Percentiles rank a stretch among this genome's conserved stretches.
These are phyloP conservation scores for Sclerurus mexicanus DNA, from an alignment of 2,113 vertebrate species.

Conservation along the genomic window DNA sequence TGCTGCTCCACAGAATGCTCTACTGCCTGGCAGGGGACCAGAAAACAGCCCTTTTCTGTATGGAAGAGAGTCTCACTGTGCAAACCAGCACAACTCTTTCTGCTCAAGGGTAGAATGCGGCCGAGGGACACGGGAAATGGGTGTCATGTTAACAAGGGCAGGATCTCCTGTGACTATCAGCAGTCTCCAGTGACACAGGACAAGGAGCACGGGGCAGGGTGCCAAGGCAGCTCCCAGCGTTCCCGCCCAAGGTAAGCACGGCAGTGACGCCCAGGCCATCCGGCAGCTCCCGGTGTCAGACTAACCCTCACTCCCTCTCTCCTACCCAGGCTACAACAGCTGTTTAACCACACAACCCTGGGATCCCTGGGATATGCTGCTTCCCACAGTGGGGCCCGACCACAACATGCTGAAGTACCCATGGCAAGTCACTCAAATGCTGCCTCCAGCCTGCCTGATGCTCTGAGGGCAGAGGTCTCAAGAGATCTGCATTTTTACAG, in stretches of 20 bases:
- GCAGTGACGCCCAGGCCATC: fast-evolving
- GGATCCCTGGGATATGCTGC: neutral
- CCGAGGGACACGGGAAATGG: neutral
- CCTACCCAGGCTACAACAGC: fast-evolving
- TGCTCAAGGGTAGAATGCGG: neutral
- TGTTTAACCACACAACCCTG: neutral
- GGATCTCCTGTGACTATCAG: neutral
- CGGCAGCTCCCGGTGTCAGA: neutral
- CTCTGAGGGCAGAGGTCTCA: neutral
- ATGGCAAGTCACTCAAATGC: fast-evolving
- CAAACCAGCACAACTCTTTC: neutral
- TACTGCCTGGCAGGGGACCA: neutral
- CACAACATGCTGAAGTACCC: fast-evolving
- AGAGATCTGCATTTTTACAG: neutral
- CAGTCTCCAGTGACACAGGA: fast-evolving
- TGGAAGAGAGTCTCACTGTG: fast-evolving
- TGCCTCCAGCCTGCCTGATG: neutral
- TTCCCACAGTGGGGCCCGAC: neutral
- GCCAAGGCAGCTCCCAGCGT: neutral
- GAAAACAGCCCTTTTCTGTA: neutral
- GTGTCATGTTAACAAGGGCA: neutral
- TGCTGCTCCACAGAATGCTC: neutral
- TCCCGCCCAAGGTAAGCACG: neutral
- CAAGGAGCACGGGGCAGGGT: neutral
- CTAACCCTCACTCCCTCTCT: neutral